Percentiles rank a stretch among this genome's conserved stretches.
Conservation (phyloP, 2,113 vertebrate genomes). For the Neolamprologus sp. region DNA sequence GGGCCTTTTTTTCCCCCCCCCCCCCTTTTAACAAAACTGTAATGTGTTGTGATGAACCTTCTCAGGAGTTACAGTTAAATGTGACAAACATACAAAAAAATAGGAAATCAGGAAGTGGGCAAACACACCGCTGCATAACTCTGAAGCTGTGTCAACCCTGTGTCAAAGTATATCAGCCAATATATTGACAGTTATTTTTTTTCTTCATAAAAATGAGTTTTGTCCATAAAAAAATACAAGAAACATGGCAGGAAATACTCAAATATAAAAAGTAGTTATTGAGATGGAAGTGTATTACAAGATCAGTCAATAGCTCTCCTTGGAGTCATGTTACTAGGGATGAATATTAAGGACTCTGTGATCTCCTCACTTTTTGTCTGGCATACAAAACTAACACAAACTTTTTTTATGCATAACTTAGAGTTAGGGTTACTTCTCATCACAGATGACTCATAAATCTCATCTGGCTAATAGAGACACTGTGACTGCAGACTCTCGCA, state of each 20-base stretch:
- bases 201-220: neutral
- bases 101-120: neutral
- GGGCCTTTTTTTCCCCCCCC: too few species aligned
- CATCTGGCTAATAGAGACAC: neutral
- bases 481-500: neutral
- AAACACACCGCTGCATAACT: neutral
- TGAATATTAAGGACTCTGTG: neutral
- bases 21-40: neutral
- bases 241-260: neutral
- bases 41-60: neutral
- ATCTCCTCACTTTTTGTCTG: neutral
- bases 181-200: neutral
- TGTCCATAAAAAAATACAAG: neutral
- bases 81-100: neutral
- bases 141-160: neutral
- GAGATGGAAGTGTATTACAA: neutral
- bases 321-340: neutral
- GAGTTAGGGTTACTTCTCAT: neutral
- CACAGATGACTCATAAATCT: neutral
- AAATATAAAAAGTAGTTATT: neutral
- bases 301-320: neutral
- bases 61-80: neutral
- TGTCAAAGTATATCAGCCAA: neutral
- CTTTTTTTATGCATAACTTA: neutral
- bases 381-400: neutral